Percentiles rank a stretch among this genome's conserved stretches.
Evolutionary conservation across 2,797 vertebrate species (phyloP).

Genomic region (Halcyon leucocephala): DNA sequence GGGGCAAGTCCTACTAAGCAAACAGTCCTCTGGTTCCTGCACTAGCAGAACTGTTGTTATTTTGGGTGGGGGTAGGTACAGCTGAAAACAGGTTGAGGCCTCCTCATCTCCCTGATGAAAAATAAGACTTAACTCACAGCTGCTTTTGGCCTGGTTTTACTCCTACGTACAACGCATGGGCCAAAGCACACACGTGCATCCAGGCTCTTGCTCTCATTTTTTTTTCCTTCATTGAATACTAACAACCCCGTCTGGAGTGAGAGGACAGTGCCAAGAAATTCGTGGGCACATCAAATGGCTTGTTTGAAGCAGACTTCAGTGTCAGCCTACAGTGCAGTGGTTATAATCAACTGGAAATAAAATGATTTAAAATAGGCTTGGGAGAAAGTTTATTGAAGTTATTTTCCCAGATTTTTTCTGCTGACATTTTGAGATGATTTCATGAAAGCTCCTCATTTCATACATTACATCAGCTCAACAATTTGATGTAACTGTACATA

Average conservation of each 20-base stretch:
- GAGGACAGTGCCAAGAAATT: neutral
- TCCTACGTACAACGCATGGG: accelerated
- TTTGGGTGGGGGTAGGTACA: accelerated
- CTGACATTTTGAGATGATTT: slow-evolving; percentile 9
- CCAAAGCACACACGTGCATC: accelerated
- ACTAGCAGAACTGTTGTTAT: neutral
- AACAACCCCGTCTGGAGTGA: neutral
- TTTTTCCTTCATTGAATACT: neutral
- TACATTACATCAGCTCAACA: slow-evolving; percentile 12
- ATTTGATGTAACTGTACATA: slow-evolving; percentile 47
- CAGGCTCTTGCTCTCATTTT: neutral
- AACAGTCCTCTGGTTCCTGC: neutral
- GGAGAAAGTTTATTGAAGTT: neutral
- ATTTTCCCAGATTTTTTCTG: neutral
- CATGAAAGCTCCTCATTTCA: slow-evolving; percentile 11
- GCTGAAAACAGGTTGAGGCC: too few relatives aligned
- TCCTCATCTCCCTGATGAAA: too few relatives aligned
- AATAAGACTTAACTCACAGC: too few relatives aligned
- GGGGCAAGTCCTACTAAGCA: neutral
- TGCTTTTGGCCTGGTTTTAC: neutral
- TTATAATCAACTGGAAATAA: slow-evolving; percentile 41
- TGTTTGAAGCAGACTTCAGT: neutral
- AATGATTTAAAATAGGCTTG: slow-evolving; percentile 19
- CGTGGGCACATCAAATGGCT: neutral
- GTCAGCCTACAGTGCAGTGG: neutral